Evolutionary conservation across 2,113 vertebrate genomes (phyloP), one percentile per base, ranked within the genome.

Genomic region (Pelodiscus sinensis): DNA sequence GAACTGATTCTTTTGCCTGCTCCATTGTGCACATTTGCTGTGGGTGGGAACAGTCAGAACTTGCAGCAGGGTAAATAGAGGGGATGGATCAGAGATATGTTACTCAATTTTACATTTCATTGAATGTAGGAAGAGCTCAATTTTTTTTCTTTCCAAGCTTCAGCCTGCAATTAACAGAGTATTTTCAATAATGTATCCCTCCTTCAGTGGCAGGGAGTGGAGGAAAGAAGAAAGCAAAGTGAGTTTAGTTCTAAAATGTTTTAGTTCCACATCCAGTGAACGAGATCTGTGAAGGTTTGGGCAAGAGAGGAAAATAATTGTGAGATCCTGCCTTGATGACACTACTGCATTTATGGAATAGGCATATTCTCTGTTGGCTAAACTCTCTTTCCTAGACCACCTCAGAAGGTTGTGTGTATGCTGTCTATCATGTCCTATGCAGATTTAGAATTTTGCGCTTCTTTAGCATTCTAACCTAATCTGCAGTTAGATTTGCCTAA

Each of bases 101-200:
- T 73, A 25, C 58, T 87, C 82, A 68, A 50, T 62, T 94, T 95
- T 84, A 51, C 90, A 92, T 87, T 87, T 58, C 84, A 2, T 90
- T 82, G 79, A 84, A 84, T 86, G 16, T 31, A 51, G 50, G 15
- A 16, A 71, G 8, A 15, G 13, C 18, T 82, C 80, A 9, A 24
- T 44, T 44, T 44, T 25, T 90, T 83, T 6, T 5, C 51, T 71
- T 31, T 84, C 55, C 87, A 60, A 35, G 82, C 94, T 65, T 68
- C 14, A 82, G 27, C 79, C 88, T 79, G 84, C 51, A 85, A 57
- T 27, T 87, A 81, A 13, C 44, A 86, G 29, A 2, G 6, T 77
- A 50, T 93, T 68, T 93, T 93, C 68, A 29, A 35, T 27, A 78
- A 52, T 83, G 91, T 90, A 93, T 85, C 93, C 31, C 80, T 81